Base-by-base conservation (phyloP, 1,140 invertebrate species). In the Hylaeus volcanicus region DNA sequence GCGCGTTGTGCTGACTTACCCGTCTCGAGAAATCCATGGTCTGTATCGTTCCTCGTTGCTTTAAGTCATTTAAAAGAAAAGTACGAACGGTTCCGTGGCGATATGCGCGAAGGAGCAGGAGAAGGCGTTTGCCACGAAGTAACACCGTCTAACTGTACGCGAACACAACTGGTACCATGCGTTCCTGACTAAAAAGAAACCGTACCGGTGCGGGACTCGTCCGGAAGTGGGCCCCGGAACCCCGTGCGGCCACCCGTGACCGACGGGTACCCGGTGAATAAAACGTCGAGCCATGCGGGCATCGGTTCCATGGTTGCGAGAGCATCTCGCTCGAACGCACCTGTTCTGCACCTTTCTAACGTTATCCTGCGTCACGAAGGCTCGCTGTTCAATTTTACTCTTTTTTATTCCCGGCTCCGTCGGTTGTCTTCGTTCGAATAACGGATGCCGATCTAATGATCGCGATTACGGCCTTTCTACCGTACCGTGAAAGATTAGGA, bases 221-320 rank as follows among this genome's bases (percentile, higher is more conserved):
- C 93, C 93, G 93, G 93, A 93, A 93, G 89, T 88, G 88, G 89
- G 89, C 88, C 26, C 92, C 93, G 92, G 93, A 92, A 93, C 92
- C 74, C 90, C 89, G 78, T 86, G 78, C 92, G 88, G 91, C 93
- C 90, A 93, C 81, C 91, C 92, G 91, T 93, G 91, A 93, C 92
- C 90, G 88, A 87, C 90, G 87, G 83, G 82, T 79, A 79, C 86
- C 86, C 87, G 88, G 86, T 88, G 87, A 87, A 91, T 88, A 90
- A 26, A 86, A 87, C 43, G 70, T 60, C 61, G 55, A 73, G 60
- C 86, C 79, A 88, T 88, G 85, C 84, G 84, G 85, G 77, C 74
- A 78, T 83, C 60, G 69, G 37, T 64, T 71, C 75, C 43, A 43
- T 26, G 56, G 56, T 37, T 26, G 26, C 26, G 48, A 2, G 60